Evolutionary conservation across 1,140 invertebrate species (phyloP).

Genomic region (Pissodes strobi): DNA sequence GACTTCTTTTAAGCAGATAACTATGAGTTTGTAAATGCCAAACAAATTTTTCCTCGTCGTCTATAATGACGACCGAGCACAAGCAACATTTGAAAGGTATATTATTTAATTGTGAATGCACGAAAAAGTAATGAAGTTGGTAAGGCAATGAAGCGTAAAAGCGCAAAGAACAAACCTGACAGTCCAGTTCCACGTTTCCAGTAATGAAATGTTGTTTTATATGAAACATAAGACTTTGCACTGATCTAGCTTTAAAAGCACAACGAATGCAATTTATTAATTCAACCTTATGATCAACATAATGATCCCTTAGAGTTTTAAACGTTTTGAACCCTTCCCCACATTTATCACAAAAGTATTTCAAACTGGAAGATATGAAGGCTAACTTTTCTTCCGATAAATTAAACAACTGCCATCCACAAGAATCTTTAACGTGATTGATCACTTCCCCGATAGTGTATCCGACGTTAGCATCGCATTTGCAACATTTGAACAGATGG

Average conservation of each 20-base stretch:
- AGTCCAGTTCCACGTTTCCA: not conserved
- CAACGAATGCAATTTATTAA: not conserved
- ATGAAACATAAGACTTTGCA: not conserved
- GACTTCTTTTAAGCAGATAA: not conserved
- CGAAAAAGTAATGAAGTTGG: not conserved
- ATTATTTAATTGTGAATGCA: not conserved
- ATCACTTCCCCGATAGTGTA: not conserved
- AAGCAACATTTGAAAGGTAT: not conserved
- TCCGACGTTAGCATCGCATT: not conserved
- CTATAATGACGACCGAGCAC: not conserved
- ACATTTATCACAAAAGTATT: not conserved
- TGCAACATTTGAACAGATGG: not conserved
- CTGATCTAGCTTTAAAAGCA: not conserved
- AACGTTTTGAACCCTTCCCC: not conserved
- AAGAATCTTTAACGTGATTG: not conserved
- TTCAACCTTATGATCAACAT: not conserved
- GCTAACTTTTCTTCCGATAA: not conserved
- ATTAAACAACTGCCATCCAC: not conserved
- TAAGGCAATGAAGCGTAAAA: not conserved
- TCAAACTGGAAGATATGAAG: not conserved
- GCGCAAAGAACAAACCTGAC: not conserved
- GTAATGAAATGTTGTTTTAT: not conserved
- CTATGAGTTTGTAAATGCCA: not conserved
- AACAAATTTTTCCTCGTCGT: not conserved
- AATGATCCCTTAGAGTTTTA: not conserved